phyloP scores from a whole-genome alignment of 2,797 vertebrate genomes.

The Parambassis ranga region DNA sequence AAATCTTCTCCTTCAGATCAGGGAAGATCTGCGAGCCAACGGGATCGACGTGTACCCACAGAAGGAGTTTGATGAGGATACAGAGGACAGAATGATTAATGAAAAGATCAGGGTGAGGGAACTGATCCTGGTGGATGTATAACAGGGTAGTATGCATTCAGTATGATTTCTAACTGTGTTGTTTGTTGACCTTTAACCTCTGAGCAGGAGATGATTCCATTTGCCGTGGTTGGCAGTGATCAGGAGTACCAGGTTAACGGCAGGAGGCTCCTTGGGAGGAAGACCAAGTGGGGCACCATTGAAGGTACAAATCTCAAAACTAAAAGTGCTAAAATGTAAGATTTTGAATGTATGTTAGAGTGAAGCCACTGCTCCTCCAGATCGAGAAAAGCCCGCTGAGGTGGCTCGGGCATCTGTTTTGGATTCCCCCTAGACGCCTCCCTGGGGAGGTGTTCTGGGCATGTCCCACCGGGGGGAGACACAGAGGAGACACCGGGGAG shows the following conservation, averaged over 20 bases:
- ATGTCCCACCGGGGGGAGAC: too few species aligned
- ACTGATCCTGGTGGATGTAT: slow-evolving; percentile 28
- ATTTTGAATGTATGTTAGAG: too few species aligned
- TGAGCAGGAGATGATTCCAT: slow-evolving; percentile 95
- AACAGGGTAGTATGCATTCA: too few species aligned
- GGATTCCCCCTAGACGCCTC: too few species aligned
- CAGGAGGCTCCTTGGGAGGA: slow-evolving; percentile 93
- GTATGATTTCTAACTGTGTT: not conserved
- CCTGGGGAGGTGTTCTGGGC: too few species aligned
- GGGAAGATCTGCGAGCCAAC: slow-evolving; percentile 91
- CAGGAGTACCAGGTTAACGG: slow-evolving; percentile 98
- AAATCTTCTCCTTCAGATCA: slow-evolving; percentile 81
- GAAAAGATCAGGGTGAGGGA: slow-evolving; percentile 94
- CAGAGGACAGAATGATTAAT: slow-evolving; percentile 92
- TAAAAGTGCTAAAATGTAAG: too few species aligned
- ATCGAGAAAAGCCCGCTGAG: too few species aligned
- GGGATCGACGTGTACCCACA: slow-evolving; percentile 96
- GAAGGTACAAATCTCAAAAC: slow-evolving; percentile 88
- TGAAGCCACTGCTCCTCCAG: too few species aligned
- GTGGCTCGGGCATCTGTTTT: too few species aligned
- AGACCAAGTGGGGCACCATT: slow-evolving; percentile 98
- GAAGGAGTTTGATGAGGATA: slow-evolving; percentile 95
- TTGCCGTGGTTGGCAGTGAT: slow-evolving; percentile 97
- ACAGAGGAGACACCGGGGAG: too few species aligned
- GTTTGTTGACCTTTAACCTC: not conserved